Evolutionary conservation across 2,113 vertebrate species (phyloP), one percentile per base, ranked within the genome.

Genomic region (Carettochelys insculpta): DNA sequence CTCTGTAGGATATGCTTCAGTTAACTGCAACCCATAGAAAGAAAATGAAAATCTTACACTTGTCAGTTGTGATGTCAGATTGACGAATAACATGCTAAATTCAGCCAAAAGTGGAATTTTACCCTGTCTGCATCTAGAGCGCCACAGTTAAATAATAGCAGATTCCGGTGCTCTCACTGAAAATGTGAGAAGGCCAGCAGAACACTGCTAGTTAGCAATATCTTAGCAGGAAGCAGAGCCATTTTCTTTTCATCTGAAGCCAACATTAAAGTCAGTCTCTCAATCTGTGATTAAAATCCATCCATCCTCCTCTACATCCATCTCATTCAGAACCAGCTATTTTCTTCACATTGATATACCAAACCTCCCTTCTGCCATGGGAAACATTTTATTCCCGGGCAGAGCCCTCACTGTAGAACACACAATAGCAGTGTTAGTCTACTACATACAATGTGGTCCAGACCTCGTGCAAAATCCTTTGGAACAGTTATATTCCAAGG

Each of bases 331-430:
- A 95, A 85, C 48, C 0, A 0, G 91, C 77, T 73, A 56, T 77
- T 96, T 95, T 76, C 90, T 96, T 95, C 95, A 92, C 95, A 96
- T 94, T 92, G 94, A 87, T 77, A 85, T 58, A 90, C 94, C 92
- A 94, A 85, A 78, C 58, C 47, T 94, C 73, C 88, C 54, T 68
- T 81, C 85, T 82, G 90, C 93, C 85, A 92, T 82, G 81, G 91
- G 89, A 95, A 96, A 77, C 77, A 90, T 51, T 94, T 92, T 92
- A 92, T 93, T 92, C 87, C 31, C 45, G 82, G 88, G 76, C 81
- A 52, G 71, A 76, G 77, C 29, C 48, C 54, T 50, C 47, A 41
- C 34, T 53, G 41, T 53, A 88, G 87, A 87, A 86, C 51, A 94
- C n/a, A 95, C 81, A 91, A 25, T 73, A 80, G 65, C 65, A 89